These are phyloP conservation scores for Callipepla californica DNA, from an alignment of 2,113 vertebrate species.

Conservation along the genomic window DNA sequence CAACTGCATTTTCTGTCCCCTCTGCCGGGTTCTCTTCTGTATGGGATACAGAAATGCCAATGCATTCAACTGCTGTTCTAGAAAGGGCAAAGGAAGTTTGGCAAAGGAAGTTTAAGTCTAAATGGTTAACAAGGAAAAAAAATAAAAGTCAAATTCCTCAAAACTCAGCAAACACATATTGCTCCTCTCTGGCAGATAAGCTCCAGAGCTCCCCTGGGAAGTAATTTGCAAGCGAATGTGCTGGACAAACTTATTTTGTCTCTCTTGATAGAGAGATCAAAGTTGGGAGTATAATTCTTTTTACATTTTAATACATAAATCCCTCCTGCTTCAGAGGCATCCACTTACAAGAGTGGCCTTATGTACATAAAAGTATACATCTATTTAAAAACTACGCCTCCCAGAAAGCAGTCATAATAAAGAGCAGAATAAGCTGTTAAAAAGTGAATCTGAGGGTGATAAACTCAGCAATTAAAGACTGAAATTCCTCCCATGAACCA, in stretches of 20 bases:
- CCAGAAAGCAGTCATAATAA: background rate
- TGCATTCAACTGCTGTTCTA: background rate
- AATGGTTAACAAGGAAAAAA: background rate
- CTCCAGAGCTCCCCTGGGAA: background rate
- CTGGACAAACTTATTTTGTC: background rate
- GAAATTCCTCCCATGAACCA: background rate
- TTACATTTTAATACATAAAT: background rate
- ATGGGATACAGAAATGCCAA: background rate
- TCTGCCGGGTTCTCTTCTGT: background rate
- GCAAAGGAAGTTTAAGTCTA: background rate
- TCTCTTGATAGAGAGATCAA: constrained; percentile 3
- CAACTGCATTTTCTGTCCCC: background rate
- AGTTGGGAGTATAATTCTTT: background rate
- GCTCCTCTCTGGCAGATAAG: background rate
- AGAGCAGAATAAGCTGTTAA: background rate
- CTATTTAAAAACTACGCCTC: background rate
- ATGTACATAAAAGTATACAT: too few relatives aligned
- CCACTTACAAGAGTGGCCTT: background rate
- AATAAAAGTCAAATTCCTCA: background rate
- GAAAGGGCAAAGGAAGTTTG: background rate
- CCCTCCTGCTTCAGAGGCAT: background rate
- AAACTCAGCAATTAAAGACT: background rate
- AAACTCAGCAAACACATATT: background rate
- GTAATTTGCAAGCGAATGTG: background rate
- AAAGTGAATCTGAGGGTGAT: background rate